Conservation (phyloP, 2,888 invertebrate genomes). For the Hydropsyche betteni region DNA sequence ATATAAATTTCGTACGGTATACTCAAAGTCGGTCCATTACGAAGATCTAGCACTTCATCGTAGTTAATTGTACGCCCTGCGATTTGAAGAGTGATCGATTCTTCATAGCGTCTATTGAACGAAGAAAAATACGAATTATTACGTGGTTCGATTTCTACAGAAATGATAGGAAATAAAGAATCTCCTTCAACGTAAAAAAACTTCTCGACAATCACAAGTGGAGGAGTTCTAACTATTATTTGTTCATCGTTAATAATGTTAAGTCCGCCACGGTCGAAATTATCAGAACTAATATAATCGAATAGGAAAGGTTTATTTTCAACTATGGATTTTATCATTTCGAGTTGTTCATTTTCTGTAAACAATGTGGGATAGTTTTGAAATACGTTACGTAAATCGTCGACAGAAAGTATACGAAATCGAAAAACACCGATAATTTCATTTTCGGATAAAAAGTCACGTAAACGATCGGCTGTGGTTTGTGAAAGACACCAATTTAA, state of each 20-base stretch:
- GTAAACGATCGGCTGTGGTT: not conserved
- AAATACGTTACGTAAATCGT: slow-evolving; percentile 4
- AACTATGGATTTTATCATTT: not conserved
- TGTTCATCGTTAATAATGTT: slow-evolving; percentile 30
- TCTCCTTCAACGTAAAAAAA: slow-evolving; percentile 33
- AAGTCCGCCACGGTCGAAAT: not conserved
- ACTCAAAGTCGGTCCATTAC: not conserved
- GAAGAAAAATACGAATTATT: slow-evolving; percentile 31
- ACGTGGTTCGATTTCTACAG: slow-evolving; percentile 36
- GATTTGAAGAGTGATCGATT: not conserved
- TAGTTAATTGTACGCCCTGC: not conserved
- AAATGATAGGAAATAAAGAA: slow-evolving; percentile 17
- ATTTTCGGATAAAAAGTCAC: slow-evolving; percentile 1
- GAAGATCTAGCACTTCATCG: not conserved
- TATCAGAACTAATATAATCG: slow-evolving; percentile 1
- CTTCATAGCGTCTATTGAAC: slow-evolving; percentile 38
- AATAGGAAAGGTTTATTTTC: not conserved
- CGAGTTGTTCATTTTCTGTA: not conserved
- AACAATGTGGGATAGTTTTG: not conserved
- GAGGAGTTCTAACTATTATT: slow-evolving; percentile 40
- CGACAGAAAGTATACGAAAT: not conserved
- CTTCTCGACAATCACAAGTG: slow-evolving; percentile 42
- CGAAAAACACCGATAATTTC: slow-evolving; percentile 18
- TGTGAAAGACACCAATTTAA: not conserved
- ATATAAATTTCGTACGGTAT: not conserved